Evolutionary conservation across 2,113 vertebrate genomes (phyloP), one percentile per base, ranked within the genome.

Genomic region (human): DNA sequence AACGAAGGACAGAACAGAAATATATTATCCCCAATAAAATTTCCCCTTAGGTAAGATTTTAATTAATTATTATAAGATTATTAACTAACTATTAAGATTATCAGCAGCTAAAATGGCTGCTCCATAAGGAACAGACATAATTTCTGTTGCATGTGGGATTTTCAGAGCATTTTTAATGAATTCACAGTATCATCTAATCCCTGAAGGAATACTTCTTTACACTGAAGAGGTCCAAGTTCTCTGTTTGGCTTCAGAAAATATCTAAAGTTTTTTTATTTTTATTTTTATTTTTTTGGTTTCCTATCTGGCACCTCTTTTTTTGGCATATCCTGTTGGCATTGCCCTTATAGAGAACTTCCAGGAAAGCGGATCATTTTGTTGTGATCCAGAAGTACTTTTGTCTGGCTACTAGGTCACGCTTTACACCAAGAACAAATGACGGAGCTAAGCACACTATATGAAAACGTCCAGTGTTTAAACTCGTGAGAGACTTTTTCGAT

Each of bases 191-290:
- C 43, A 66, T 38, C 55, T 79, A 55, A 61, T 83, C 30, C 38
- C 14, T 32, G 43, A 78, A 96, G 89, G 8, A 96, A 38, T 40
- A 45, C 17, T 45, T 91, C 30, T 89, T 81, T 88, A 13, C 23
- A 30, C 22, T 83, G 17, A 88, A 45, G 57, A 78, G 17, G 4
- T 72, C 5, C 6, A 0, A 27, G 8, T 87, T 90, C 25, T 92
- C 50, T 81, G 13, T 61, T 95, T 96, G 66, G n/a, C 32, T 90
- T 96, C 22, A 93, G 80, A 93, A 95, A 93, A 86, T 45, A 66
- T 23, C 40, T 61, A 79, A 68, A 70, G 23, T 13, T 35, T 64
- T 84, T 25, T 75, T 66, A 18, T 88, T 43, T 43, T 43, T 43
- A 6, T 61, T 27, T 5, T 13, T 13, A 16, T 64, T 84, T 38